Percentiles rank a stretch among this genome's conserved stretches.
Evolutionary conservation across 2,888 invertebrate species (phyloP).

Genomic region (Syrista parreyssii): DNA sequence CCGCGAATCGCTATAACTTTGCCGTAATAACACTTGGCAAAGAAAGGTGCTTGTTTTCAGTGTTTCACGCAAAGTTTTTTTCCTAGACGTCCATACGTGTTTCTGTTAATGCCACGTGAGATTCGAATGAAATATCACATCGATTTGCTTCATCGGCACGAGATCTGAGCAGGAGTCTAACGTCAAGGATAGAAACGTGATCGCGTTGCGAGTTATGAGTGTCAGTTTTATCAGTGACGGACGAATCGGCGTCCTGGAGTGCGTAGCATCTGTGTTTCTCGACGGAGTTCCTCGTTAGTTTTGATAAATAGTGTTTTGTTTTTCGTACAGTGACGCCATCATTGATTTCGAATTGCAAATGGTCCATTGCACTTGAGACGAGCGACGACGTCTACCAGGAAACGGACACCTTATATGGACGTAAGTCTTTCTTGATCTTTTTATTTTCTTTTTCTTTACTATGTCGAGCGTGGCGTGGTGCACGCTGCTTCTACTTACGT

Average conservation of each 20-base stretch:
- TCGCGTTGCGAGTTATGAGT: background rate
- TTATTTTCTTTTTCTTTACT: constrained; percentile 16
- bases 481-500: background rate
- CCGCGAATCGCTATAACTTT: background rate
- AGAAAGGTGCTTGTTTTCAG: background rate
- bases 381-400: constrained; percentile 4
- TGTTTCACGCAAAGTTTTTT: background rate
- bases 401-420: constrained; percentile 35
- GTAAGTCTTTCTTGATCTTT: constrained; percentile 38
- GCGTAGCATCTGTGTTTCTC: background rate
- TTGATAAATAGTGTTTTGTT: background rate
- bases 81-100: background rate
- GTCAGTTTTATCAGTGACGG: background rate
- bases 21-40: background rate
- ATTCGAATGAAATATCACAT: background rate
- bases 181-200: background rate
- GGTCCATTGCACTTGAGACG: background rate
- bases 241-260: background rate
- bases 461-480: background rate
- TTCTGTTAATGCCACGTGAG: background rate
- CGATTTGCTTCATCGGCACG: background rate
- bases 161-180: background rate
- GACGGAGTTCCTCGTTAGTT: background rate
- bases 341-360: background rate
- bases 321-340: background rate